Base-by-base conservation (phyloP, 2,888 invertebrate genomes). In the Acrocyrtus sp. region DNA sequence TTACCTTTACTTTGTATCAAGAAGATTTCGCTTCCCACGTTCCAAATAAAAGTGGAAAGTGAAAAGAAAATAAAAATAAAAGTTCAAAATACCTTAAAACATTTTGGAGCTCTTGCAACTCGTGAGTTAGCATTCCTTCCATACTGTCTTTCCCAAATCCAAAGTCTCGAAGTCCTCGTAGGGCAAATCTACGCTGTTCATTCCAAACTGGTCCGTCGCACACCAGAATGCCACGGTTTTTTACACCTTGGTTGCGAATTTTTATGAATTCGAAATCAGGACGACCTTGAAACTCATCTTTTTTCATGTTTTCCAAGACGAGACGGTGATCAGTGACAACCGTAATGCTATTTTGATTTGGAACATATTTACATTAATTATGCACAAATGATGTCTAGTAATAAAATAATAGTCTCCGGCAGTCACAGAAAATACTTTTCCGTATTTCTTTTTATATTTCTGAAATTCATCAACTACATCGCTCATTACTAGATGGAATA, bases 61-160 rank as follows among this genome's bases (percentile, higher is more conserved):
- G n/a, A n/a, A n/a, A n/a, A n/a, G n/a, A n/a, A n/a, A n/a, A n/a
- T n/a, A n/a, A n/a, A 12, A 34, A 34, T 34, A 34, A 34, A 34
- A 34, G n/a, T 43, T n/a, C 41, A 26, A n/a, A 53, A 34, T 45
- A 77, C 77, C 72, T 67, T 0, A 78, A 39, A 29, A 17, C 12
- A 12, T 47, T 66, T n/a, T 72, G 39, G 12, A 80, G 56, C 8
- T 80, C 73, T 34, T 72, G 51, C 21, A 78, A 47, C 39, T 80
- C 78, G 39, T 76, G 68, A 21, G 74, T 12, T 0, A 80, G 68
- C 39, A 80, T 58, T 2, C 75, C 77, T 53, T 78, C 78, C 78
- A 80, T 77, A 34, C 76, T 77, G 41, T 74, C 68, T 26, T 78
- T 78, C 0, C 80, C 80, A 73, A 80, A 76, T 1, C 73, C 73